Evolutionary conservation across 2,797 vertebrate genomes (phyloP).

Genomic region (Pseudochirops corinnae): DNA sequence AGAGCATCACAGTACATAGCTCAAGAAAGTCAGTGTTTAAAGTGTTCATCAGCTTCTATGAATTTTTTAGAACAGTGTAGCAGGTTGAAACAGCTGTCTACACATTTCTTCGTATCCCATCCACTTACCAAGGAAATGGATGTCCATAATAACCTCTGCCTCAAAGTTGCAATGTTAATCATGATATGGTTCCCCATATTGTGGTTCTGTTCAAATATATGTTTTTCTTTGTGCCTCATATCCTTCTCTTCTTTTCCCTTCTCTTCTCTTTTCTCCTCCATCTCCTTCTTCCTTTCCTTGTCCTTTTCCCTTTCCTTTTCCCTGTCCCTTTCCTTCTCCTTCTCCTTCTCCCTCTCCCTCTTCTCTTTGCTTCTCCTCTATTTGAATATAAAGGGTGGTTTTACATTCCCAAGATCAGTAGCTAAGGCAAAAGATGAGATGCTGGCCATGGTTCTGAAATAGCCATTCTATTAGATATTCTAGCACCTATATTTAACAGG

Average conservation of each 20-base stretch:
- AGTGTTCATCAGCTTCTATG: neutral
- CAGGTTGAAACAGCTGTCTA: neutral
- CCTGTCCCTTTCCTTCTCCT: too few relatives aligned
- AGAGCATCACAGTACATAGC: slow-evolving; percentile 7
- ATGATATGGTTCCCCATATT: neutral
- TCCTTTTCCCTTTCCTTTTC: accelerated
- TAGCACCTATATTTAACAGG: neutral
- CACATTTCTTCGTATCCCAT: neutral
- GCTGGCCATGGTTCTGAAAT: neutral
- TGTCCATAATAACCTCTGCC: neutral
- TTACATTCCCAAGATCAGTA: neutral
- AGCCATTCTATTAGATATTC: neutral
- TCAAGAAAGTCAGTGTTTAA: slow-evolving; percentile 27
- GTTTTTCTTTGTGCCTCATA: neutral
- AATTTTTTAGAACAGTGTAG: slow-evolving; percentile 41
- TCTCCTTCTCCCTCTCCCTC: accelerated
- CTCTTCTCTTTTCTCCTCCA: too few relatives aligned
- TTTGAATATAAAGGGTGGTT: neutral
- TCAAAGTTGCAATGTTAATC: neutral
- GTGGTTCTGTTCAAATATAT: neutral
- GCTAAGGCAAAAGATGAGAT: neutral
- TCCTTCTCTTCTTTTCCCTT: too few relatives aligned
- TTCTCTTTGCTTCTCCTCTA: too few relatives aligned
- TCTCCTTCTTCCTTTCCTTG: accelerated
- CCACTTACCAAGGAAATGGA: neutral